Percentiles rank a stretch among this genome's conserved stretches.
phyloP scores from a whole-genome alignment of 2,888 invertebrate genomes.

The Esperia sulphurella region DNA sequence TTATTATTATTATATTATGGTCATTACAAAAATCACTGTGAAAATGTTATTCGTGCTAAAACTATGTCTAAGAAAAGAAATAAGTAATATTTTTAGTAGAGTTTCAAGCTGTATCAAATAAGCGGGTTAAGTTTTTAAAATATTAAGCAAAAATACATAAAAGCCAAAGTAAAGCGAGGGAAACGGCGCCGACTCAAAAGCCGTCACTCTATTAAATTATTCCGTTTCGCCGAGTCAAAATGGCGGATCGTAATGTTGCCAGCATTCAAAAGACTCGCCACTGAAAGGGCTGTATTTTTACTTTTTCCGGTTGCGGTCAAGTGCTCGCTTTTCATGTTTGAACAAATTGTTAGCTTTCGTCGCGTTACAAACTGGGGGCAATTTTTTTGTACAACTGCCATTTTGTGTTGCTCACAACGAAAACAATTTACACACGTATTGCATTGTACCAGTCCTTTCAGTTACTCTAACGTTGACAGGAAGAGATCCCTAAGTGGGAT shows the following conservation, averaged over 20 bases:
- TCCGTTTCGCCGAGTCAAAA: slow-evolving; percentile 61
- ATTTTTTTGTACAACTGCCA: background rate
- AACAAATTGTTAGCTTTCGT: slow-evolving; percentile 29
- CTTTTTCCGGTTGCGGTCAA: slow-evolving; percentile 35
- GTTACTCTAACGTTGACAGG: too few species aligned
- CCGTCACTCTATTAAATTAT: slow-evolving; percentile 69
- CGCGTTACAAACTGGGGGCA: slow-evolving; percentile 6
- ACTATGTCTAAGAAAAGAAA: too few species aligned
- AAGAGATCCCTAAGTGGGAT: too few species aligned
- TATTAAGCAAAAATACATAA: slow-evolving; percentile 15
- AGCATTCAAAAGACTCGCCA: slow-evolving; percentile 43
- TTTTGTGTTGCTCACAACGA: too few species aligned
- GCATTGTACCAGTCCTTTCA: too few species aligned
- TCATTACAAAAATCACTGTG: too few species aligned
- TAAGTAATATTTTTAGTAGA: too few species aligned
- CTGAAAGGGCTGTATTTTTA: slow-evolving; percentile 37
- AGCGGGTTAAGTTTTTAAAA: background rate
- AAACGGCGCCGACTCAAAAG: slow-evolving; percentile 47
- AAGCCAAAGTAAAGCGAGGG: slow-evolving; percentile 28
- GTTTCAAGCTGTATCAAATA: too few species aligned
- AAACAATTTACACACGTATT: too few species aligned
- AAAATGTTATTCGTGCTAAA: too few species aligned
- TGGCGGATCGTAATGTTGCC: slow-evolving; percentile 59
- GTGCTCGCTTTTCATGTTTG: slow-evolving; percentile 33
- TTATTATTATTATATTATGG: too few species aligned